Conservation (phyloP, 2,888 invertebrate genomes). For the Pasiphila rectangulata region DNA sequence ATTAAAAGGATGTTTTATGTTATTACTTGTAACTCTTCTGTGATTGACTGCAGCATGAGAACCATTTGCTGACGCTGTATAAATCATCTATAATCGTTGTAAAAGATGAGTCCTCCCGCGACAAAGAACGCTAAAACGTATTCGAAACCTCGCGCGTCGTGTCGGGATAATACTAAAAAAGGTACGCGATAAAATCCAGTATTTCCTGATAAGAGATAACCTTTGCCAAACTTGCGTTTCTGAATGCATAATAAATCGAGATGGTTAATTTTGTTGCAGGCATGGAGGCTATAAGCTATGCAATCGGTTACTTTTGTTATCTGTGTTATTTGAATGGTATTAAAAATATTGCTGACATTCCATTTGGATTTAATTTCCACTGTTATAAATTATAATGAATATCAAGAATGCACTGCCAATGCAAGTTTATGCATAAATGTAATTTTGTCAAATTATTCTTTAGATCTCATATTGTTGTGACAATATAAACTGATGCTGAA, state of each 20-base stretch:
- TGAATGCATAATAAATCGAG: too few species aligned
- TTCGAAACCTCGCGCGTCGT: too few species aligned
- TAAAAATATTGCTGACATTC: constrained; percentile 18
- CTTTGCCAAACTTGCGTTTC: constrained; percentile 3
- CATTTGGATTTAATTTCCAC: constrained; percentile 20
- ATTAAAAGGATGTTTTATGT: too few species aligned
- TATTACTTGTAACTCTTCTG: too few species aligned
- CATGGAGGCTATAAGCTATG: background rate
- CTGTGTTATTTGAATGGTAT: background rate
- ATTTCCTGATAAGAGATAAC: too few species aligned
- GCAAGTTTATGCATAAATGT: constrained; percentile 32
- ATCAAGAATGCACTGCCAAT: constrained; percentile 36
- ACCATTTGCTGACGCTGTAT: too few species aligned
- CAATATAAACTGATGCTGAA: constrained; percentile 23
- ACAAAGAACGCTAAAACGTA: too few species aligned
- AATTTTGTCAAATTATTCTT: constrained; percentile 22
- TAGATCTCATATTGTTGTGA: constrained; percentile 27
- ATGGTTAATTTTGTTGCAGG: constrained; percentile 8
- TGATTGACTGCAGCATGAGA: too few species aligned
- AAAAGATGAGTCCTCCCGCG: too few species aligned
- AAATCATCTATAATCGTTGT: too few species aligned
- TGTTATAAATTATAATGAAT: constrained; percentile 19
- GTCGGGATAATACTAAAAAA: too few species aligned
- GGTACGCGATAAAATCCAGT: too few species aligned
- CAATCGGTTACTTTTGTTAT: background rate